Conservation (phyloP, 2,113 vertebrate species). For the Cinclus mexicanus region DNA sequence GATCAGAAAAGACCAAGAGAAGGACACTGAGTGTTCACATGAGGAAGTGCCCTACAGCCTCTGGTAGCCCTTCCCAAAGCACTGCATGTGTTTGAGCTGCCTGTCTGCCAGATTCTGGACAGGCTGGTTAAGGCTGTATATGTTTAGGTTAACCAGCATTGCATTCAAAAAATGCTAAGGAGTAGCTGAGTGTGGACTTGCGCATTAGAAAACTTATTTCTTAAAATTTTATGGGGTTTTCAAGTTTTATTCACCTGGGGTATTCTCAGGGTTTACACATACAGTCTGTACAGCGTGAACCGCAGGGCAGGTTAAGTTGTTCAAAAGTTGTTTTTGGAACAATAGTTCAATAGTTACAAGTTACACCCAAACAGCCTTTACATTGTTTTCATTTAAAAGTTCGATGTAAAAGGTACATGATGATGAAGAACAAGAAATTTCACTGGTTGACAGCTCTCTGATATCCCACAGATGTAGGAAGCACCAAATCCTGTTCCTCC, state of each 20-base stretch:
- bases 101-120: neutral
- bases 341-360: neutral
- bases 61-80: neutral
- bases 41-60: neutral
- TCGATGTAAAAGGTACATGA: neutral
- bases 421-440: neutral
- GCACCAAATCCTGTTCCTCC: neutral
- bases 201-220: neutral
- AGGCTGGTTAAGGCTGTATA: neutral
- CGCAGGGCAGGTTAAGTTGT: neutral
- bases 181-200: neutral
- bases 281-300: accelerated
- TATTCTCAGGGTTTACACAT: neutral
- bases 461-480: neutral
- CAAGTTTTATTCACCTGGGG: neutral
- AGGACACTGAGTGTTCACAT: neutral
- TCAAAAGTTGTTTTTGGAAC: neutral
- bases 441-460: neutral
- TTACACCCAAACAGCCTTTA: neutral
- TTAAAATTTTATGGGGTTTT: neutral
- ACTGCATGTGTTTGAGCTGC: accelerated
- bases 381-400: neutral
- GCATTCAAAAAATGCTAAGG: neutral
- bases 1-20: neutral
- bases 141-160: neutral